Base-by-base conservation (phyloP, 2,888 invertebrate genomes). In the Cecidostiba fungosa region DNA sequence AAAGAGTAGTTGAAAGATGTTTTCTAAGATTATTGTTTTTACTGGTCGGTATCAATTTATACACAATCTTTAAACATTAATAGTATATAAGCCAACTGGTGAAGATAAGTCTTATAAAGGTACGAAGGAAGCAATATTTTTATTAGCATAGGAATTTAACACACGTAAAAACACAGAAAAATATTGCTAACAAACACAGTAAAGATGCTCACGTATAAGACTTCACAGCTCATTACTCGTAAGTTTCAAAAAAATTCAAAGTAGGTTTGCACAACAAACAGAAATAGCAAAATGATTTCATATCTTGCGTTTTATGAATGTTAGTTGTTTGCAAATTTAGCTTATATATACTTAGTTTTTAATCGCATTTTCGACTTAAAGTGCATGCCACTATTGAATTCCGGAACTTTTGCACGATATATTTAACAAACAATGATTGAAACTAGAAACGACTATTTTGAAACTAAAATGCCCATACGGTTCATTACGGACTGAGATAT, bases 141-240 rank as follows among this genome's bases (percentile, higher is more conserved):
- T 29, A 72, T n/a, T 66, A 81, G 77, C 76, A 81, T 77, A 32
- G 19, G 0, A 77, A 16, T 85, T 74, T 73, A 76, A 89, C 89
- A 90, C 88, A 91, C 88, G 90, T 89, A 89, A 88, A 91, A 89
- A 90, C 87, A 91, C 90, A 90, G 88, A 91, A 89, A 90, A 87
- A 91, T 90, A 91, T 87, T 90, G 89, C 90, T 88, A 91, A 89
- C 90, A 90, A 89, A 89, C 88, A 90, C 89, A 91, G 88, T 91
- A 89, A 90, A 90, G 88, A 89, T 90, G 91, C 91, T 90, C 89
- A 89, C 89, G 89, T 88, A 89, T 88, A 26, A 89, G 86, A 89
- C 74, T 86, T 76, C 47, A 32, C 43, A 76, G 59, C 43, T 72
- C 12, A 36, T 43, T 10, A 8, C 2, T 6, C 16, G 16, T 69